A percentile compares a stretch with the other conserved stretches of the same genome.
Evolutionary conservation across 1,140 invertebrate genomes (phyloP).

Genomic region (Sitodiplosis mosellana): DNA sequence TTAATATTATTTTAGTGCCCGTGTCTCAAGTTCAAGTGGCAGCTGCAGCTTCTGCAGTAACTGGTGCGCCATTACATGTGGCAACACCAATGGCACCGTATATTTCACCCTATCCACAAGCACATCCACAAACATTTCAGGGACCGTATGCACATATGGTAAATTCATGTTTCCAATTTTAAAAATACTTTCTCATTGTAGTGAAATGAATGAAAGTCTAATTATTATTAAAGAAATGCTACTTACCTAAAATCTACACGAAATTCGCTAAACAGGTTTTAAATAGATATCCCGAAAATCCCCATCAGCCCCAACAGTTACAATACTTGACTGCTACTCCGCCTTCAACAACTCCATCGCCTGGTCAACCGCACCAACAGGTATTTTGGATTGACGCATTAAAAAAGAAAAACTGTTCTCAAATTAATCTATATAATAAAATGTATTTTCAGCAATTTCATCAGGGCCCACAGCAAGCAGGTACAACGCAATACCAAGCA

Average conservation of each 20-base stretch:
- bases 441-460: conserved; percentile 26
- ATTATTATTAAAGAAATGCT: no score
- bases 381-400: no score
- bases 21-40: conserved; percentile 57
- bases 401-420: no score
- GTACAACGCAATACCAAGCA: conserved; percentile 23
- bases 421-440: no score
- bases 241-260: no score
- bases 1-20: conserved; percentile 27
- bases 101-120: conserved; percentile 37
- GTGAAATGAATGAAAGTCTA: no score
- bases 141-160: conserved; percentile 30
- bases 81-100: conserved; percentile 44
- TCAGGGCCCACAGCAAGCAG: conserved; percentile 32
- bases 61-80: conserved; percentile 64
- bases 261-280: not conserved
- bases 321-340: conserved; percentile 42
- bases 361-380: conserved; percentile 36
- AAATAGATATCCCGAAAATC: conserved; percentile 32
- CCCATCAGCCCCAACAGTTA: conserved; percentile 27
- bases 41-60: conserved; percentile 44
- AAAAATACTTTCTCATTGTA: no score
- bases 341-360: conserved; percentile 40
- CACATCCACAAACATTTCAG: conserved; percentile 37
- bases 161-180: conserved; percentile 18